Evolutionary conservation across 2,113 vertebrate genomes (phyloP).

Genomic region (Callionymus lyra): DNA sequence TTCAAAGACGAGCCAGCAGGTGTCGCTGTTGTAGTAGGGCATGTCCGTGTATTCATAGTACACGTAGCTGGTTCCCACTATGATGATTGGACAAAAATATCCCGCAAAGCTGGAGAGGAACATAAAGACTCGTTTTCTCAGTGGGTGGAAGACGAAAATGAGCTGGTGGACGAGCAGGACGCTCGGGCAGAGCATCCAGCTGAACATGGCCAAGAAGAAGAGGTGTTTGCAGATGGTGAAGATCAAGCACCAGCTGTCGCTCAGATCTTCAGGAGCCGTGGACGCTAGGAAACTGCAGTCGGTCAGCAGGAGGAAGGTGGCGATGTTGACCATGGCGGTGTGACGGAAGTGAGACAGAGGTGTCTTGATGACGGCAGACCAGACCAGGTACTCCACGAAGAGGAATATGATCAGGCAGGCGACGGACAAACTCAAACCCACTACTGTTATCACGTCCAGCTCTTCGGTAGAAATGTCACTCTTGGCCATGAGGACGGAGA

Average conservation of each 20-base stretch:
- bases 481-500: slow-evolving; percentile 82
- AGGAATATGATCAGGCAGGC: slow-evolving; percentile 73
- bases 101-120: slow-evolving; percentile 72
- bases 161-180: slow-evolving; percentile 87
- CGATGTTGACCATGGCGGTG: slow-evolving; percentile 81
- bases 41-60: slow-evolving; percentile 54
- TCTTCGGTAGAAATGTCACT: fast-evolving
- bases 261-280: neutral
- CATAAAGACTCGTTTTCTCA: slow-evolving; percentile 79
- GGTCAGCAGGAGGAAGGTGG: slow-evolving; percentile 72
- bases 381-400: slow-evolving; percentile 78
- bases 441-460: slow-evolving; percentile 65
- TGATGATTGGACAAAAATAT: slow-evolving; percentile 74
- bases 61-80: slow-evolving; percentile 73
- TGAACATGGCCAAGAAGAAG: slow-evolving; percentile 82
- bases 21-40: slow-evolving; percentile 33
- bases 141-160: slow-evolving; percentile 81
- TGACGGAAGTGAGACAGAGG: slow-evolving; percentile 88
- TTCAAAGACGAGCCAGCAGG: slow-evolving; percentile 77
- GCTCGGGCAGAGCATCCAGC: slow-evolving; percentile 91
- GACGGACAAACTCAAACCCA: slow-evolving; percentile 78
- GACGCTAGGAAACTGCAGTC: slow-evolving; percentile 72
- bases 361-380: slow-evolving; percentile 82
- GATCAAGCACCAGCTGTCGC: slow-evolving; percentile 47
- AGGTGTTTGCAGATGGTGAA: slow-evolving; percentile 77